Evolutionary conservation across 2,113 vertebrate genomes (phyloP).

Genomic region (Prionailurus bengalensis): DNA sequence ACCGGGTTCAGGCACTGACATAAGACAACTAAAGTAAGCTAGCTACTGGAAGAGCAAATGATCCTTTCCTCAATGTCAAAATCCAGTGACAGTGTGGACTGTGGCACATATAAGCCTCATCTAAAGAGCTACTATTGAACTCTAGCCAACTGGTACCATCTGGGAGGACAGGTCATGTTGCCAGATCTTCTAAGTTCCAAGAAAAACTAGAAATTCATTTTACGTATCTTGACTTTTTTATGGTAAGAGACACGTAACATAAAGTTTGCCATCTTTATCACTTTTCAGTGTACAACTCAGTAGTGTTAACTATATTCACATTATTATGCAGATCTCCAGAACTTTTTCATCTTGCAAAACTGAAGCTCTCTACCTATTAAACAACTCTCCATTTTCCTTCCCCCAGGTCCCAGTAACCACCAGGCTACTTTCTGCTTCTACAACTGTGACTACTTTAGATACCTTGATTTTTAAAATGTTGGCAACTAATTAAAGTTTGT

Average conservation of each 20-base stretch:
- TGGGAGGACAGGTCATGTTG: not conserved
- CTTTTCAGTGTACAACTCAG: slow-evolving; percentile 4
- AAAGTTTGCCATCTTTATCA: not conserved
- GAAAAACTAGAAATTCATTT: slow-evolving; percentile 44
- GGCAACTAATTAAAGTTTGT: slow-evolving; percentile 9
- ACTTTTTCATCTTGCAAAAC: not conserved
- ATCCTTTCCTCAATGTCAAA: not conserved
- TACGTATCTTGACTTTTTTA: not conserved
- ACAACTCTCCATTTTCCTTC: not conserved
- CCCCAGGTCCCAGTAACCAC: not conserved
- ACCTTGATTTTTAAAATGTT: not conserved
- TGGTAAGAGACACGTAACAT: slow-evolving; percentile 11
- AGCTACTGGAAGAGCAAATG: not conserved
- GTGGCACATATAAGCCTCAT: not conserved
- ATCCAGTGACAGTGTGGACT: not conserved
- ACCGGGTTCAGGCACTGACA: not conserved
- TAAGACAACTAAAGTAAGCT: not conserved
- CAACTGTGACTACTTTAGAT: not conserved
- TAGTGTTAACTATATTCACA: not conserved
- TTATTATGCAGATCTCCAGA: not conserved
- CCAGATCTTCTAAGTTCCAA: slow-evolving; percentile 20
- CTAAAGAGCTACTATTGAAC: not conserved
- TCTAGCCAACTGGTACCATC: not conserved
- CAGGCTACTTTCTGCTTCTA: not conserved
- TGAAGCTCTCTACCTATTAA: not conserved